phyloP scores from a whole-genome alignment of 2,113 vertebrate species.

The Platichthys flesus region DNA sequence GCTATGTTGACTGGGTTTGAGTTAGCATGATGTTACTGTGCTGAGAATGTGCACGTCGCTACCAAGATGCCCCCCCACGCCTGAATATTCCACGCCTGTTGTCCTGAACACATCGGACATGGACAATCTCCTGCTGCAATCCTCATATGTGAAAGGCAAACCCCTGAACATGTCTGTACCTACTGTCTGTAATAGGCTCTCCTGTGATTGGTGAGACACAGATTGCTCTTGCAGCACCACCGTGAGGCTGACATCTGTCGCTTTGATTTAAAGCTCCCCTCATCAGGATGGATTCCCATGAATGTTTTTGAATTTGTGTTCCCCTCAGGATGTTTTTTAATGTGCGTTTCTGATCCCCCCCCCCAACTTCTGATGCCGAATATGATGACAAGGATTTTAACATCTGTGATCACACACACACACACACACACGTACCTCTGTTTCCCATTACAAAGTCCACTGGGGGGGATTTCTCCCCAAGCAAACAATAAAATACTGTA shows the following conservation, averaged over 20 bases:
- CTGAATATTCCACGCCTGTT: too few relatives aligned
- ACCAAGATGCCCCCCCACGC: too few relatives aligned
- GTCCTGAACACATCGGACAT: too few relatives aligned
- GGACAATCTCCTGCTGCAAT: too few relatives aligned
- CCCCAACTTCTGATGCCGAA: not conserved
- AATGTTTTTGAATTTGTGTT: not conserved
- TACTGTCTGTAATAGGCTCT: not conserved
- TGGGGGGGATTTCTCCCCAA: slow-evolving; percentile 23
- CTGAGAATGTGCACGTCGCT: not conserved
- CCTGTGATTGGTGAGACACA: not conserved
- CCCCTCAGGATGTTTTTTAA: not conserved
- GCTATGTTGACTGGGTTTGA: not conserved
- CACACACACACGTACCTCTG: not conserved
- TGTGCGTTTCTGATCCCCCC: not conserved
- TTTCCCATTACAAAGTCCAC: slow-evolving; percentile 29
- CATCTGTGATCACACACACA: not conserved
- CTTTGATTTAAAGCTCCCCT: not conserved
- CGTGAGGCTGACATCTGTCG: not conserved
- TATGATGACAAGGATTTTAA: slow-evolving; percentile 9
- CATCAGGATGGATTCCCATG: not conserved
- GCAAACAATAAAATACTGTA: slow-evolving; percentile 30
- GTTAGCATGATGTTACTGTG: not conserved
- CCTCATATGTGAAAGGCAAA: too few relatives aligned
- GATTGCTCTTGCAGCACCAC: not conserved
- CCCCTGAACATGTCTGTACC: not conserved